Percentiles rank a stretch among this genome's conserved stretches.
These are phyloP conservation scores for Typhlichthys subterraneus DNA, from an alignment of 2,797 vertebrate genomes.

Conservation along the genomic window DNA sequence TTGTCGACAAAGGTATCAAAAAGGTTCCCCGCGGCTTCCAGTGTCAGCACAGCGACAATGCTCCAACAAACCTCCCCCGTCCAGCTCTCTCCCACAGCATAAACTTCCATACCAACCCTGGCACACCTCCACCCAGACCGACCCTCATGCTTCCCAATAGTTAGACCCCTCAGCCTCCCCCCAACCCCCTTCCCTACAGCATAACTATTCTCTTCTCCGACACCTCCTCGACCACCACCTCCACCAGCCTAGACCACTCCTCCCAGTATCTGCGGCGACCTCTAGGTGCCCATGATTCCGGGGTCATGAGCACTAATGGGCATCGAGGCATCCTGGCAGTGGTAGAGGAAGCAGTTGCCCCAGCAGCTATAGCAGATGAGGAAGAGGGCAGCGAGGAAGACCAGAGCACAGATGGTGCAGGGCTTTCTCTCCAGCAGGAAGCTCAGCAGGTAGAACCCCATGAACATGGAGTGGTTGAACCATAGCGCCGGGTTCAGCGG, in stretches of 20 bases:
- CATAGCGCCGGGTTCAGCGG: conserved; percentile 97
- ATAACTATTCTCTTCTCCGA: background rate
- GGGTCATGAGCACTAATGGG: conserved; percentile 91
- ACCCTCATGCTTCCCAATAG: too few species aligned
- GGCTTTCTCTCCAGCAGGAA: conserved; percentile 98
- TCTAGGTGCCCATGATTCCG: conserved; percentile 90
- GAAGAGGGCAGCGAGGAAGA: conserved; percentile 95
- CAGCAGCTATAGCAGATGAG: conserved; percentile 99
- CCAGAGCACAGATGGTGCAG: conserved; percentile 99
- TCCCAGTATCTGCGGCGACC: background rate
- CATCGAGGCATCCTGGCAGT: conserved; percentile 91
- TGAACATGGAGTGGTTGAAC: conserved; percentile 99
- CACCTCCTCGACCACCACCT: background rate
- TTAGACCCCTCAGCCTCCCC: background rate
- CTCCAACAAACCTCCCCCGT: background rate
- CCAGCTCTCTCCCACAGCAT: background rate
- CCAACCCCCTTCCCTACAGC: background rate
- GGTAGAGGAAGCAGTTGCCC: conserved; percentile 99
- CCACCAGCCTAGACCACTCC: background rate
- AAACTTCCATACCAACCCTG: background rate
- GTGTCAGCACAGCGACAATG: conserved; percentile 1
- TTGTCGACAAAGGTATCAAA: background rate
- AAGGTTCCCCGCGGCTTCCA: background rate
- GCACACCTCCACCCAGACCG: too few species aligned
- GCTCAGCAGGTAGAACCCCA: conserved; percentile 99